Conservation (phyloP, 2,113 vertebrate genomes). For the Cynopterus brachyotis region DNA sequence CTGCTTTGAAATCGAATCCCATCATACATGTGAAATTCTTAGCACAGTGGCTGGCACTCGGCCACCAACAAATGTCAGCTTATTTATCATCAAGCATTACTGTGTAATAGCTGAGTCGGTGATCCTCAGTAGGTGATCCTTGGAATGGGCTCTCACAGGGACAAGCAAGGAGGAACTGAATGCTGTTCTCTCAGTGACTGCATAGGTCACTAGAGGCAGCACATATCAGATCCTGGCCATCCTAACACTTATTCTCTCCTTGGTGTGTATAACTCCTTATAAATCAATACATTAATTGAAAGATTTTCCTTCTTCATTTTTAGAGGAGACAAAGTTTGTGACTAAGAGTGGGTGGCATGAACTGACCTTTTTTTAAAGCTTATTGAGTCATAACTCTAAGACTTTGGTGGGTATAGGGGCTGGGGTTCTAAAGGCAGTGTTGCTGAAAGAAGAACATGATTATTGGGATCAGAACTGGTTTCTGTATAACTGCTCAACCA, state of each 20-base stretch:
- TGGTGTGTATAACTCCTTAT: neutral
- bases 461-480: neutral
- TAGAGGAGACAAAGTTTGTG: neutral
- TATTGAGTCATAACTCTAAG: neutral
- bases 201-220: neutral
- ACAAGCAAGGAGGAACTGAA: neutral
- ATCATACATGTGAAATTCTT: neutral
- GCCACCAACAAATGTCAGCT: neutral
- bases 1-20: neutral
- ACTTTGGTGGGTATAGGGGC: neutral
- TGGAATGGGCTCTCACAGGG: neutral
- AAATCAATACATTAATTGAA: neutral
- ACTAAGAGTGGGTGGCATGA: neutral
- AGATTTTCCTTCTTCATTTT: neutral
- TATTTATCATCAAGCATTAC: neutral
- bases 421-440: neutral
- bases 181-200: fast-evolving
- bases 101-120: neutral
- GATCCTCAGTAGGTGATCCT: neutral
- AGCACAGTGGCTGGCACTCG: neutral
- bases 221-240: neutral
- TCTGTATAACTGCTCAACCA: neutral
- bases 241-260: neutral
- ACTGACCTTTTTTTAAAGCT: neutral
- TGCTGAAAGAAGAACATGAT: neutral